Evolutionary conservation across 2,888 invertebrate species (phyloP).

Genomic region (Lasioglossum zephyrum): DNA sequence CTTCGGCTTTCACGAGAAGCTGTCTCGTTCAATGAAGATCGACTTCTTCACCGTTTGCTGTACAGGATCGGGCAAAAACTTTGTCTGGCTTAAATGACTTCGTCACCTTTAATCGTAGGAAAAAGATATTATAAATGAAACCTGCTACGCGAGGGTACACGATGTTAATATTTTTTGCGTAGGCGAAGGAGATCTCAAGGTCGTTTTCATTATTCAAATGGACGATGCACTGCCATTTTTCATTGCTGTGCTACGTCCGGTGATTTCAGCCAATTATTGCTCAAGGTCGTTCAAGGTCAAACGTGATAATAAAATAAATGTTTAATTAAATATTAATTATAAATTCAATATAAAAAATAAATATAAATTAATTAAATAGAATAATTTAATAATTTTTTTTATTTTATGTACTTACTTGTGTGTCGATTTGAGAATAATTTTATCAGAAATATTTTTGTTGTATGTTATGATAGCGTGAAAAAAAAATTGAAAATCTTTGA

Average conservation of each 20-base stretch:
- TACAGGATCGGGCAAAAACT: background rate
- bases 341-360: too few species aligned
- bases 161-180: background rate
- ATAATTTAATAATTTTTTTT: too few species aligned
- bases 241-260: background rate
- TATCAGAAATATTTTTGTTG: background rate
- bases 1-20: background rate
- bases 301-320: background rate
- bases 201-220: background rate
- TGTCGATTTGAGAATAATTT: background rate
- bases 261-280: background rate
- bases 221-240: background rate
- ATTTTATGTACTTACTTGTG: background rate
- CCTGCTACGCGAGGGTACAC: background rate
- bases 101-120: background rate
- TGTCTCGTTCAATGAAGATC: background rate
- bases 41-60: background rate
- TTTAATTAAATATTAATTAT: too few species aligned
- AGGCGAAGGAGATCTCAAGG: background rate
- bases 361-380: too few species aligned
- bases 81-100: background rate
- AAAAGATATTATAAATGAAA: conserved; percentile 2
- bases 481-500: background rate
- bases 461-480: fast-evolving
- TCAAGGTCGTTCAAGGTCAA: background rate